These are phyloP conservation scores for Aphidius gifuensis DNA, from an alignment of 1,140 invertebrate genomes.

Conservation along the genomic window DNA sequence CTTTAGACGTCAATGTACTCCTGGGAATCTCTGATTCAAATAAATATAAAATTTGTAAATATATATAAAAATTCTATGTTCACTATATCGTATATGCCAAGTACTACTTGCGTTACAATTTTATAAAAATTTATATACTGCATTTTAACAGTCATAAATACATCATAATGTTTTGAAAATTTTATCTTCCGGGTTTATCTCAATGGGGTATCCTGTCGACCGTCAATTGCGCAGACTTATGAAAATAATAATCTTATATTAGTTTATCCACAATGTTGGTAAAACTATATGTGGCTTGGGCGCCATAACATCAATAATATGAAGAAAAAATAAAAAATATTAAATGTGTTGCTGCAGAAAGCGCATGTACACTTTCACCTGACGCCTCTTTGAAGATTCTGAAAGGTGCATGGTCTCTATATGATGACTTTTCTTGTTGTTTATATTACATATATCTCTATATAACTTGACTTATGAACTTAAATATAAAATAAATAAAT, in stretches of 20 bases:
- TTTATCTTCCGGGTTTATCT: constrained; percentile 20
- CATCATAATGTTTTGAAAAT: constrained; percentile 19
- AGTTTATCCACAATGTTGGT: not conserved
- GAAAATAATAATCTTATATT: constrained; percentile 8
- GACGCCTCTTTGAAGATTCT: constrained; percentile 30
- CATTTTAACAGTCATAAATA: constrained; percentile 19
- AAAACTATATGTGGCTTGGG: too few species aligned
- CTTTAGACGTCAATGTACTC: constrained; percentile 8
- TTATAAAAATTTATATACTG: constrained; percentile 10
- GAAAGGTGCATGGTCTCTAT: too few species aligned
- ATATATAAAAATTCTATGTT: not conserved
- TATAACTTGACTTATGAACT: too few species aligned
- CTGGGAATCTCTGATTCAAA: constrained; percentile 14
- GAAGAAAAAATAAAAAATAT: too few species aligned
- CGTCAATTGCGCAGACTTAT: constrained; percentile 6
- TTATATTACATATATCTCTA: too few species aligned
- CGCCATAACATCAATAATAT: too few species aligned
- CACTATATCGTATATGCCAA: not conserved
- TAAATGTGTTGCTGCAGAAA: constrained; percentile 43
- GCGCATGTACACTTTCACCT: constrained; percentile 44
- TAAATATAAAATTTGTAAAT: not conserved
- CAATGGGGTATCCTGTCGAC: constrained; percentile 1
- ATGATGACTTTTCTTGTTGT: too few species aligned
- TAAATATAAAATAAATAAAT: too few species aligned
- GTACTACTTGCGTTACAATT: constrained; percentile 16